A percentile compares a stretch with the other conserved stretches of the same genome.
phyloP scores from a whole-genome alignment of 2,113 vertebrate species.

The Malurus melanocephalus region DNA sequence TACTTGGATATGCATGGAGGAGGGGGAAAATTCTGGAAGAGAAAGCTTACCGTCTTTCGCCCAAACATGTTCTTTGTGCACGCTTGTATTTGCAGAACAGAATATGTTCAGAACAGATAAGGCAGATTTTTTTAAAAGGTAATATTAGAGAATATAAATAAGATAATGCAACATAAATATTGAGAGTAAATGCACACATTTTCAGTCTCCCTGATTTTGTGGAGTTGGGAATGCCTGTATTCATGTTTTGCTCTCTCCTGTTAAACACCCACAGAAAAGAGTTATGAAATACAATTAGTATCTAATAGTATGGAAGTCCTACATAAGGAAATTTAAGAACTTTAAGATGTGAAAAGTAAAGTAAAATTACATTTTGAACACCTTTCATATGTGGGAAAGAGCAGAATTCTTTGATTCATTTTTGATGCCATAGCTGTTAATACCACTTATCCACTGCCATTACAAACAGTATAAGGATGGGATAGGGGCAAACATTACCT shows the following conservation, averaged over 20 bases:
- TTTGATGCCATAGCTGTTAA: neutral
- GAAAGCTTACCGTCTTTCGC: neutral
- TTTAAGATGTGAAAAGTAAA: neutral
- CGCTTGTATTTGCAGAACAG: neutral
- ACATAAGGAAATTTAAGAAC: neutral
- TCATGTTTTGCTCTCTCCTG: neutral
- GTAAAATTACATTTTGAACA: neutral
- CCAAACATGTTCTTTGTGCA: neutral
- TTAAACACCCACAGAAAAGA: neutral
- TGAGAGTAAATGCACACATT: neutral
- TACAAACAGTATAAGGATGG: neutral
- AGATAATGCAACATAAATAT: neutral
- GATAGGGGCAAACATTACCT: neutral
- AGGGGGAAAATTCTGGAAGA: neutral
- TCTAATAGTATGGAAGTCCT: neutral
- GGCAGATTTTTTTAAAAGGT: neutral
- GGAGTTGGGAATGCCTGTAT: neutral
- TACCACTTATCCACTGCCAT: neutral
- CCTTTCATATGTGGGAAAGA: neutral
- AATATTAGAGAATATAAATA: neutral
- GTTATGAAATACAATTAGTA: neutral
- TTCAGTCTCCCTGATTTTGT: neutral
- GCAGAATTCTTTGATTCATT: neutral
- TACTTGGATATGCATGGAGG: neutral
- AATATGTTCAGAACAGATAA: neutral